These are phyloP conservation scores for Clostera curtula DNA, from an alignment of 2,888 invertebrate species.

Conservation along the genomic window DNA sequence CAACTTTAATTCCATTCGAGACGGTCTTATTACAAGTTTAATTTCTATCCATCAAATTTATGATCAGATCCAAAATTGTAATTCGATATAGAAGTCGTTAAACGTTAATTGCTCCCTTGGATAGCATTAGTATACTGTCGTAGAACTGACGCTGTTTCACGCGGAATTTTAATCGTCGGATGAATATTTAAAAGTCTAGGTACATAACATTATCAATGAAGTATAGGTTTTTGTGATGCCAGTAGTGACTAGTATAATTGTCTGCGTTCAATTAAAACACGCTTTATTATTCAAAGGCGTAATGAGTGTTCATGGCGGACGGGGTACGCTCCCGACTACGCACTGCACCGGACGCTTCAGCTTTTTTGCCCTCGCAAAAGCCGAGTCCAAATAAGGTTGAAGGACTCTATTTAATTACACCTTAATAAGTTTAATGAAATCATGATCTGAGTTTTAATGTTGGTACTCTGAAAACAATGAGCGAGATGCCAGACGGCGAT, in stretches of 20 bases:
- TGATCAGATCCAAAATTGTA: constrained; percentile 31
- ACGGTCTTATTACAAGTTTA: constrained; percentile 23
- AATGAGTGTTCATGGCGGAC: constrained; percentile 30
- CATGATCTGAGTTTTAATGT: constrained; percentile 50
- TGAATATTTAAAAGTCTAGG: constrained; percentile 50
- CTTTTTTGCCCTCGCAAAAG: constrained; percentile 43
- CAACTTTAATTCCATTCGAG: constrained; percentile 22
- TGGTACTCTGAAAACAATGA: constrained; percentile 15
- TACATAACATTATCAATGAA: constrained; percentile 41
- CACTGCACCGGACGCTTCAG: constrained; percentile 18
- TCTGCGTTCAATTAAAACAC: constrained; percentile 45
- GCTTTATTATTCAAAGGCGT: constrained; percentile 42
- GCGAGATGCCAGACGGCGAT: constrained; percentile 16
- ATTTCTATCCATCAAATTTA: constrained; percentile 30
- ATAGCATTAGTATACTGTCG: constrained; percentile 39
- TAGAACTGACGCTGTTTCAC: constrained; percentile 41
- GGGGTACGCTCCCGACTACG: constrained; percentile 12
- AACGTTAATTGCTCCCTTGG: constrained; percentile 38
- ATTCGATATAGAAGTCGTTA: constrained; percentile 40
- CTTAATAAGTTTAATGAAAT: constrained; percentile 58
- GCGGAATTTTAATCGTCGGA: constrained; percentile 48
- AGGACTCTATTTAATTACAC: constrained; percentile 58
- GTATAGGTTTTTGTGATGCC: constrained; percentile 34
- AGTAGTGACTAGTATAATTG: constrained; percentile 30
- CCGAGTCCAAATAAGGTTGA: constrained; percentile 46